Evolutionary conservation across 2,113 vertebrate genomes (phyloP).

Genomic region (Chaetorhynchus papuensis): DNA sequence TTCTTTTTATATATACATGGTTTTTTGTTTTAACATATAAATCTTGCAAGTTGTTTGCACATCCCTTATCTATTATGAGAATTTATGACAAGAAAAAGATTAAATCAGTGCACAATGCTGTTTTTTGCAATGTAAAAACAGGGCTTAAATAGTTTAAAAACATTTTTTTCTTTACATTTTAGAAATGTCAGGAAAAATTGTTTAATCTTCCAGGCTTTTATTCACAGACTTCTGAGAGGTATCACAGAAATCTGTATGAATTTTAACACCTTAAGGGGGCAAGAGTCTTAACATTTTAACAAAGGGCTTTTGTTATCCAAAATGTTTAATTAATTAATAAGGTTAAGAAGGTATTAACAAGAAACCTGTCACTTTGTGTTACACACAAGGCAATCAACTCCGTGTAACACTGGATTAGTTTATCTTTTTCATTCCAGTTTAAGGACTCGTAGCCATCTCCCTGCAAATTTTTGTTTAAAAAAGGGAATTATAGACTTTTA

Average conservation of each 20-base stretch:
- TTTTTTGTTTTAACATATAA: neutral
- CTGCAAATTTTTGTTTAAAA: neutral
- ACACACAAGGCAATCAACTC: neutral
- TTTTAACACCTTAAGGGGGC: constrained; percentile 31
- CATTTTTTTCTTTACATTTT: neutral
- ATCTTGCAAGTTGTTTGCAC: neutral
- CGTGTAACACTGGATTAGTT: neutral
- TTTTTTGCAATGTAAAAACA: neutral
- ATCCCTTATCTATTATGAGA: neutral
- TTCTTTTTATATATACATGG: neutral
- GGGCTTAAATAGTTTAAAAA: neutral
- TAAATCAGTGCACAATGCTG: neutral
- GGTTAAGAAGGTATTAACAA: constrained; percentile 54
- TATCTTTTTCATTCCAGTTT: neutral
- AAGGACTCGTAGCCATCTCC: neutral
- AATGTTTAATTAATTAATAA: constrained; percentile 52
- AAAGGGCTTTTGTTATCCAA: constrained; percentile 35
- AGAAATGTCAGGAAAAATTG: neutral
- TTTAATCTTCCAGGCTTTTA: neutral
- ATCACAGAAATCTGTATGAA: neutral
- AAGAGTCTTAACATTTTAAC: constrained; percentile 38
- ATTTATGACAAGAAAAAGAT: neutral
- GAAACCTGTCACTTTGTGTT: constrained; percentile 32
- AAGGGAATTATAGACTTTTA: neutral
- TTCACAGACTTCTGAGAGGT: neutral